Evolutionary conservation across 2,888 invertebrate genomes (phyloP), one percentile per base, ranked within the genome.

Genomic region (Melangyna quadrimaculata): DNA sequence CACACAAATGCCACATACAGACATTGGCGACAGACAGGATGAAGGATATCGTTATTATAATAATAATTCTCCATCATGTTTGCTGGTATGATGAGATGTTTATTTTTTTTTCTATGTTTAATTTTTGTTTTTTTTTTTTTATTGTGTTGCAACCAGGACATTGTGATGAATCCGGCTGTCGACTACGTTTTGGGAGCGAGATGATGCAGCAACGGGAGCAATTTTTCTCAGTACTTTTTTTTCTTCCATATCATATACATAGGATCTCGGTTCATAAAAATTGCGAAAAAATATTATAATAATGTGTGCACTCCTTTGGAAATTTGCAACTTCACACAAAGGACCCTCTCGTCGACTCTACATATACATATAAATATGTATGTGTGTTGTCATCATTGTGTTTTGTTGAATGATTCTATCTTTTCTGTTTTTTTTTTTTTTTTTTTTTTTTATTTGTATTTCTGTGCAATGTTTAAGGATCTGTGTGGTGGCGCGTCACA

Each of bases 271-370:
- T 81, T 19, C 45, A 37, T 67, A 53, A 72, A 67, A 75, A 77
- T 59, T 73, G 77, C 77, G 53, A 77, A 86, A 84, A 86, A 86
- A 81, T 78, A 78, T 80, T 86, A 81, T 86, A 86, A 86, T 86
- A 86, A 86, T 86, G 86, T 86, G 86, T 86, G 80, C 86, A 86
- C 86, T 86, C 86, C 86, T 86, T 86, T 86, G 80, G 86, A 86
- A 86, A 80, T 73, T 72, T 71, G 77, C 73, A 80, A 71, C 74
- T 78, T 80, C 77, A 77, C 74, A 84, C 87, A 87, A 84, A 83
- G 84, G 80, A 80, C 84, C 77, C 80, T 79, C 80, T 79, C 22
- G 51, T 51, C 7, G 51, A 24, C 14, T 22, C 22, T 22, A 10
- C 22, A 9, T 17, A 45, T 19, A 1, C 12, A 1, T 45, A 10